Percentiles rank a stretch among this genome's conserved stretches.
Evolutionary conservation across 2,113 vertebrate species (phyloP).

Genomic region (Plecotus auritus): DNA sequence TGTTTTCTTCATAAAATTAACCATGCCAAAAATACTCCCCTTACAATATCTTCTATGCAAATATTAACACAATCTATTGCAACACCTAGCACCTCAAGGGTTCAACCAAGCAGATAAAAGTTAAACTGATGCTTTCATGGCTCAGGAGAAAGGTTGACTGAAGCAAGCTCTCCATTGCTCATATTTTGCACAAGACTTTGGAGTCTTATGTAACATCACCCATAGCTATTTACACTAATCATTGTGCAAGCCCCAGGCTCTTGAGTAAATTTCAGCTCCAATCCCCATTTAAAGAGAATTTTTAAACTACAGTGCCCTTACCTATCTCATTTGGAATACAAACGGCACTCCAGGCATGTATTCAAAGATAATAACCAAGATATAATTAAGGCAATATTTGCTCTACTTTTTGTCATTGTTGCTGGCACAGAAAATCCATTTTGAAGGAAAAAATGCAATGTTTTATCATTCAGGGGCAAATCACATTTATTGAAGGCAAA

Average conservation of each 20-base stretch:
- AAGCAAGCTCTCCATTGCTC: conserved; percentile 34
- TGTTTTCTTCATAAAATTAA: conserved; percentile 69
- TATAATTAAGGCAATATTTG: conserved; percentile 68
- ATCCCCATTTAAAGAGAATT: conserved; percentile 44
- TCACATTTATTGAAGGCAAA: conserved; percentile 71
- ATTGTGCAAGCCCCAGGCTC: conserved; percentile 63
- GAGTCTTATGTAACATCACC: conserved; percentile 60
- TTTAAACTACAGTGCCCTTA: neutral
- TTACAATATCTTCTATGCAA: conserved; percentile 61
- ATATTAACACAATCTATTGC: conserved; percentile 31
- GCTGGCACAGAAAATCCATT: conserved; percentile 66
- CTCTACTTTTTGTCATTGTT: conserved; percentile 63
- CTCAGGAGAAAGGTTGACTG: neutral
- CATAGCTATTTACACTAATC: conserved; percentile 41
- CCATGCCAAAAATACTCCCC: conserved; percentile 38
- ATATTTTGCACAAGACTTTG: conserved; percentile 68
- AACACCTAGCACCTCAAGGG: conserved; percentile 9
- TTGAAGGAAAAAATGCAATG: conserved; percentile 67
- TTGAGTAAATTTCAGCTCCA: conserved; percentile 65
- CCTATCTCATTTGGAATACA: neutral
- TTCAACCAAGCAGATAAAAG: conserved; percentile 29
- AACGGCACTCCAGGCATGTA: neutral
- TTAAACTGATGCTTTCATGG: neutral
- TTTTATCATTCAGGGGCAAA: conserved; percentile 64
- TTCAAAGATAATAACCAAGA: conserved; percentile 33